Evolutionary conservation across 2,797 vertebrate genomes (phyloP).

Genomic region (Leucoraja ocellata): DNA sequence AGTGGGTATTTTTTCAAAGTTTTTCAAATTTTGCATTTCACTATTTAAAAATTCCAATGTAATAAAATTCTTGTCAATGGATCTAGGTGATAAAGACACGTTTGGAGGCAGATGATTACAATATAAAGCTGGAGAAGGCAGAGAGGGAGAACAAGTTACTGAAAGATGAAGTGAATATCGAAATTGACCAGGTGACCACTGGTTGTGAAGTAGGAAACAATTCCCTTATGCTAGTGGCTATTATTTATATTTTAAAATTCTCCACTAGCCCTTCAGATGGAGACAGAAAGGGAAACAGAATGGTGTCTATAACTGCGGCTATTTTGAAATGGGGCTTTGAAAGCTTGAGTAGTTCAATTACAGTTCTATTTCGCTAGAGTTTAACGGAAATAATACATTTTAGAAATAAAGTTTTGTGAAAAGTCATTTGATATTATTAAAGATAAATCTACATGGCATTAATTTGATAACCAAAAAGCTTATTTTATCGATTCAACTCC

Average conservation of each 20-base stretch:
- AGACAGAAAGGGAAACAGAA: background rate
- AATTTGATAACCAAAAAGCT: background rate
- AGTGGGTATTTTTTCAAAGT: background rate
- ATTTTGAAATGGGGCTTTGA: background rate
- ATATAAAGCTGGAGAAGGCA: conserved; percentile 61
- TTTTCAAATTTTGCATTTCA: background rate
- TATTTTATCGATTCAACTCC: background rate
- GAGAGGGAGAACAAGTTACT: conserved; percentile 64
- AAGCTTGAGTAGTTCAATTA: background rate
- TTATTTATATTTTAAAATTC: background rate
- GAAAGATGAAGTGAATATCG: conserved; percentile 64
- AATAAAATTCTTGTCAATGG: background rate
- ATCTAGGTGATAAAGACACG: conserved; percentile 71
- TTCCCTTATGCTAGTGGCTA: background rate
- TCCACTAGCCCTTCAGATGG: background rate
- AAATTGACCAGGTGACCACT: conserved; percentile 63
- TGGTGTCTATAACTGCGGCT: background rate
- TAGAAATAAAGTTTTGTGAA: background rate
- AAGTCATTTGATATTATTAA: background rate
- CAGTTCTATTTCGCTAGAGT: background rate
- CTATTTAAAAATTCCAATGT: background rate
- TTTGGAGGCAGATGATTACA: conserved; percentile 70
- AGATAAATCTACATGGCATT: background rate
- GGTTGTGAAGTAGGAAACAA: too few relatives aligned
- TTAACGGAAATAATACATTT: background rate